Evolutionary conservation across 2,888 invertebrate genomes (phyloP).

Genomic region (Sinodicranocentrus sp.): DNA sequence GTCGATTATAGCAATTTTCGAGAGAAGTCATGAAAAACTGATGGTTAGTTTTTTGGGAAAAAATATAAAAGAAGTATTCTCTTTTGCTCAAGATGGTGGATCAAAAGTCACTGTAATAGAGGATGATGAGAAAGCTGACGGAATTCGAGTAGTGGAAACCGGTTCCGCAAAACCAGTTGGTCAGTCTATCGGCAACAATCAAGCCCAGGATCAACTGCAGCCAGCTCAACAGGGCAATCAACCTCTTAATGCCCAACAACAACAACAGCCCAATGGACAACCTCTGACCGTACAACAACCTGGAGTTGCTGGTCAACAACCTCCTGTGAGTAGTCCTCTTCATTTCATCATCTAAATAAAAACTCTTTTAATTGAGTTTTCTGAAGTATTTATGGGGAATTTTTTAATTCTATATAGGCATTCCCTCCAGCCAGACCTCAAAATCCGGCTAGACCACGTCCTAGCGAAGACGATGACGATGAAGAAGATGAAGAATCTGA

Average conservation of each 20-base stretch:
- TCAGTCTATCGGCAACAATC: slow-evolving; percentile 42
- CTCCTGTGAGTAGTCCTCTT: slow-evolving; percentile 34
- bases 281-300: slow-evolving; percentile 65
- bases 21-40: too few relatives aligned
- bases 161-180: slow-evolving; percentile 73
- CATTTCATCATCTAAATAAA: neutral
- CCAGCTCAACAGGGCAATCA: slow-evolving; percentile 31
- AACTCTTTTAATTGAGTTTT: neutral
- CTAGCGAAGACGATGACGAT: slow-evolving; percentile 46
- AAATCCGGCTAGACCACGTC: slow-evolving; percentile 13
- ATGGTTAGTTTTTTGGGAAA: too few relatives aligned
- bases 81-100: slow-evolving; percentile 34
- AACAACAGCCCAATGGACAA: slow-evolving; percentile 47
- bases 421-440: slow-evolving; percentile 66
- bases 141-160: slow-evolving; percentile 72
- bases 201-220: slow-evolving; percentile 36
- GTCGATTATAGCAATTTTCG: too few relatives aligned
- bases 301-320: slow-evolving; percentile 52
- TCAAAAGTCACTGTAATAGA: slow-evolving; percentile 40
- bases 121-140: slow-evolving; percentile 52
- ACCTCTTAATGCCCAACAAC: slow-evolving; percentile 41
- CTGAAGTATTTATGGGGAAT: neutral
- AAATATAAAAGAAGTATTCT: too few relatives aligned
- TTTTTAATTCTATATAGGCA: slow-evolving; percentile 43
- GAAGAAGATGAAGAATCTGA: slow-evolving; percentile 59